Base-by-base conservation (phyloP, 2,888 invertebrate species). In the Agrilus biguttatus region DNA sequence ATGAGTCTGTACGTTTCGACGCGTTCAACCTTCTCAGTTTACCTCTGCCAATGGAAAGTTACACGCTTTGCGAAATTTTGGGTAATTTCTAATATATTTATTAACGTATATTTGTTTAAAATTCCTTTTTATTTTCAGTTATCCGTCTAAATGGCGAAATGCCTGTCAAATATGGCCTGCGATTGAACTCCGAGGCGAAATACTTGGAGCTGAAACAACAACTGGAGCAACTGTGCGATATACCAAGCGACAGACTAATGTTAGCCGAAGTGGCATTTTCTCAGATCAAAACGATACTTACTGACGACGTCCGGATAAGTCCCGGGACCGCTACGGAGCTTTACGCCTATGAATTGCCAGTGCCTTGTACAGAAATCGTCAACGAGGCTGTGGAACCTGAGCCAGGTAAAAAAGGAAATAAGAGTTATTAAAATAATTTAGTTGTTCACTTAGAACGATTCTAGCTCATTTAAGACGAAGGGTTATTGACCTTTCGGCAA, bases 41-140 rank as follows among this genome's bases (percentile, higher is more conserved):
- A 55, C 92, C 92, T 45, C 71, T 93, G 54, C 92, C 92, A 17
- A 86, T 92, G 75, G 92, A 93, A 66, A 83, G 83, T 61, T 84
- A 77, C 56, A 76, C 83, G 39, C 75, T 85, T 49, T 73, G 83
- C 53, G 85, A 87, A 61, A 74, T 86, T 42, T 71, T 80, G 54
- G 85, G 62, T 62, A 51, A 51, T 46, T 42, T 19, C 17, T 23
- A 13, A 32, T 35, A 39, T 35, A 36, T 28, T 3, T 28, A 8
- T 28, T 28, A 4, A 10, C 2, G 28, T 28, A 28, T 10, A 10
- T 8, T 28, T 28, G 2, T 28, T 13, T 44, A 12, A 34, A 33
- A 37, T 21, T 23, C 14, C 36, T 41, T 43, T 10, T 14, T 37
- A 36, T 44, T 60, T 61, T 7, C 60, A 83, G 85, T 86, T 13